Evolutionary conservation across 2,797 vertebrate species (phyloP).

Genomic region (Protonibea diacanthus): DNA sequence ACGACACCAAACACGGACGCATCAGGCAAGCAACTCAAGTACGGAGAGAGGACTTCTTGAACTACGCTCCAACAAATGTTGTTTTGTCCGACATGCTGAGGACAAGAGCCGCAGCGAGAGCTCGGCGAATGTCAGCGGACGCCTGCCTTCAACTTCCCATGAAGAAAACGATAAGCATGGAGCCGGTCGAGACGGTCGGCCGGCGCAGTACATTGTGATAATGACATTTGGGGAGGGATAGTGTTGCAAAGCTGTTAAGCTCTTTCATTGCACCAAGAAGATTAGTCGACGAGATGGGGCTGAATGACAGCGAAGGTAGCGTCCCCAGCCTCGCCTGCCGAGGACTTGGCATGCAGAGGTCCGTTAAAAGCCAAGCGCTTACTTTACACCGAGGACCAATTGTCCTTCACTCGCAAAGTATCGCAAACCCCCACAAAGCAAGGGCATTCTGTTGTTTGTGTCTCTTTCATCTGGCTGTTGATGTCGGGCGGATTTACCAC

Average conservation of each 20-base stretch:
- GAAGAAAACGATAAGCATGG: slow-evolving; percentile 81
- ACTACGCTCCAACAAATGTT: slow-evolving; percentile 22
- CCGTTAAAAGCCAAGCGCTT: slow-evolving; percentile 86
- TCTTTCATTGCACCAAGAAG: slow-evolving; percentile 87
- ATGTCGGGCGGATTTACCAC: slow-evolving; percentile 38
- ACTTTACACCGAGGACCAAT: slow-evolving; percentile 86
- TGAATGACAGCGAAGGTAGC: slow-evolving; percentile 86
- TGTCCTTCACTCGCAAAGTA: slow-evolving; percentile 85
- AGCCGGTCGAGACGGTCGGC: slow-evolving; percentile 74
- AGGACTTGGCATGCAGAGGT: slow-evolving; percentile 84
- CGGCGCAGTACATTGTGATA: slow-evolving; percentile 81
- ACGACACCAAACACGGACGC: slow-evolving; percentile 21
- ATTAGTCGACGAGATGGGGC: slow-evolving; percentile 86
- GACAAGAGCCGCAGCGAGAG: slow-evolving; percentile 53
- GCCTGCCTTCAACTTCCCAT: slow-evolving; percentile 78
- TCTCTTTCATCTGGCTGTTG: slow-evolving; percentile 52
- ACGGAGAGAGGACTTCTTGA: slow-evolving; percentile 47
- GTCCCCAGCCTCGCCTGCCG: slow-evolving; percentile 79
- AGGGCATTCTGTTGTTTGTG: slow-evolving; percentile 76
- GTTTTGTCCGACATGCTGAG: slow-evolving; percentile 44
- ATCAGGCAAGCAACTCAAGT: slow-evolving; percentile 34
- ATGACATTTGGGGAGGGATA: slow-evolving; percentile 88
- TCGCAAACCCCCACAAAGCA: slow-evolving; percentile 80
- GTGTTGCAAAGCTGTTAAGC: slow-evolving; percentile 88
- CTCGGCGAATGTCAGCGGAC: slow-evolving; percentile 75